Conservation (phyloP, 2,888 invertebrate genomes). For the Papilio protenor region DNA sequence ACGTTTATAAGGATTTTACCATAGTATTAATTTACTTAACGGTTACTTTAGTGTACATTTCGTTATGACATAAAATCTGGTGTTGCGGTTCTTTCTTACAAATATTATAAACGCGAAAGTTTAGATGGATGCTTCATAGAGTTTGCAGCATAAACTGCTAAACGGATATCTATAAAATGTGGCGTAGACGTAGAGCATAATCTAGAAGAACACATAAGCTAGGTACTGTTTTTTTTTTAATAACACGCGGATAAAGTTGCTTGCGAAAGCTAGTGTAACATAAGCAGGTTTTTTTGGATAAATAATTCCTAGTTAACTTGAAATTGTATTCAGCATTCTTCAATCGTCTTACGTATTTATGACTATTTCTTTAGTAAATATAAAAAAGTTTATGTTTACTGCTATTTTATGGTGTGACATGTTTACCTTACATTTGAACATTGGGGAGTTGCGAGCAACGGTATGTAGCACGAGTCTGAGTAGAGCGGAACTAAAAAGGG, state of each 20-base stretch:
- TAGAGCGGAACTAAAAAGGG: constrained; percentile 52
- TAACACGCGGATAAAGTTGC: too few species aligned
- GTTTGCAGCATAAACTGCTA: too few species aligned
- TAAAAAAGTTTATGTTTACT: constrained; percentile 19
- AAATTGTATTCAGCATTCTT: background rate
- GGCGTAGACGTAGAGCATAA: too few species aligned
- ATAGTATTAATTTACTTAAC: background rate
- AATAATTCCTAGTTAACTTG: background rate
- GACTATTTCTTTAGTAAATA: background rate
- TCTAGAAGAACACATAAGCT: too few species aligned
- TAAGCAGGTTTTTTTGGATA: constrained; percentile 50
- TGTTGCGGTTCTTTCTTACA: background rate
- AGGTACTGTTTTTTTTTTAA: too few species aligned
- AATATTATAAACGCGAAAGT: too few species aligned
- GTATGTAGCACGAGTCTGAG: constrained; percentile 59
- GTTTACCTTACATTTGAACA: constrained; percentile 57
- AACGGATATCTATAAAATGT: too few species aligned
- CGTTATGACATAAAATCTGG: background rate
- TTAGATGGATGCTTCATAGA: too few species aligned
- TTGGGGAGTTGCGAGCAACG: constrained; percentile 54
- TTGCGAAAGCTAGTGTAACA: constrained; percentile 30
- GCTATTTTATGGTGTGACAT: constrained; percentile 56
- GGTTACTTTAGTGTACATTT: background rate
- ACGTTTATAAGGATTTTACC: constrained; percentile 45
- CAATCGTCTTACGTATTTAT: background rate